Conservation (phyloP, 2,797 vertebrate genomes). For the Cyclura pinguis region DNA sequence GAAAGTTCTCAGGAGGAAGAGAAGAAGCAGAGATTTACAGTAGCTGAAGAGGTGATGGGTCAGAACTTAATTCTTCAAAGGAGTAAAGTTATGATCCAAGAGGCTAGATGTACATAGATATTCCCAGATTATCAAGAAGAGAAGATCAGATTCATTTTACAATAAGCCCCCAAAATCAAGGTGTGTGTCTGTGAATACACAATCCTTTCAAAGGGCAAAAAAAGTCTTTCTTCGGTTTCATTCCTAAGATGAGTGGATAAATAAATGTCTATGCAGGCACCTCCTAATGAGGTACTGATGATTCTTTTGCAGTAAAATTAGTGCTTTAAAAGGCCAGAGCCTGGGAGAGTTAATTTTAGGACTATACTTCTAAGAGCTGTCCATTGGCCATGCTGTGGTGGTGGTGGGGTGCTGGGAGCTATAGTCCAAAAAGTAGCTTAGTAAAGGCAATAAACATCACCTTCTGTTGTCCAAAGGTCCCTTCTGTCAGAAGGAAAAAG, state of each 20-base stretch:
- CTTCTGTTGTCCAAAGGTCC: neutral
- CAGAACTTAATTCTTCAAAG: neutral
- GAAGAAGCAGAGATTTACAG: neutral
- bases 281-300: neutral
- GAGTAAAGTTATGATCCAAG: neutral
- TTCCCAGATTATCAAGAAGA: neutral
- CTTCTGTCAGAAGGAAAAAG: neutral
- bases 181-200: neutral
- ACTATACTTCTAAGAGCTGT: too few relatives aligned
- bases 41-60: neutral
- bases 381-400: too few relatives aligned
- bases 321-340: neutral
- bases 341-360: too few relatives aligned
- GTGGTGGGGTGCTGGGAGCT: too few relatives aligned
- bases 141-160: neutral
- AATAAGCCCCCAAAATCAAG: neutral
- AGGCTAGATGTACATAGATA: neutral
- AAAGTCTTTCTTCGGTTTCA: neutral
- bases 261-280: neutral
- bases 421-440: too few relatives aligned
- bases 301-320: neutral
- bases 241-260: neutral
- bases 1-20: neutral
- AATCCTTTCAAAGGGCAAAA: neutral
- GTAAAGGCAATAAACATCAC: neutral